Conservation (phyloP, 1,140 invertebrate species). For the Dreissena rostriformis region DNA sequence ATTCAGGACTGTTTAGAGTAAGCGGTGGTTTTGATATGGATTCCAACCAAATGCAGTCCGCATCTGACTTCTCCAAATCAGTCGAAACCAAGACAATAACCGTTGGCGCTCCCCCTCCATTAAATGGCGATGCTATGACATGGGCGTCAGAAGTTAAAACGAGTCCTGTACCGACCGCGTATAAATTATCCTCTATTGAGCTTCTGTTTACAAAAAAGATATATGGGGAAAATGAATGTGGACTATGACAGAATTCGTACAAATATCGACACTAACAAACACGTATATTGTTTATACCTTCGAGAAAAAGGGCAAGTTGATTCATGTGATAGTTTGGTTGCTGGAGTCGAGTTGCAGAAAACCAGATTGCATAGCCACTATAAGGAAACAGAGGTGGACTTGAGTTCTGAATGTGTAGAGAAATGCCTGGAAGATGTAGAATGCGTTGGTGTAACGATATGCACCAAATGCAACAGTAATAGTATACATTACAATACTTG, state of each 20-base stretch:
- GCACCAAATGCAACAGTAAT: background rate
- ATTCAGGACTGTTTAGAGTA: constrained; percentile 1
- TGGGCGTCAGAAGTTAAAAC: constrained; percentile 49
- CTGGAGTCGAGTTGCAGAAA: constrained; percentile 18
- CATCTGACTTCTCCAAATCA: constrained; percentile 12
- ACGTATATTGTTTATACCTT: constrained; percentile 28
- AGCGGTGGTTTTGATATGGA: constrained; percentile 29
- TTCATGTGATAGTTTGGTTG: constrained; percentile 10
- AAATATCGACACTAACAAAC: constrained; percentile 8
- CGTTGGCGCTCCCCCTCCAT: constrained; percentile 49
- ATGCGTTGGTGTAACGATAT: constrained; percentile 22
- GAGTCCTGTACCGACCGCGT: constrained; percentile 36
- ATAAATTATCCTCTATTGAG: constrained; percentile 26
- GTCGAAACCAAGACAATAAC: constrained; percentile 40
- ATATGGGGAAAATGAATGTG: constrained; percentile 27
- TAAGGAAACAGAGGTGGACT: background rate
- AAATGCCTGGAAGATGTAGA: background rate
- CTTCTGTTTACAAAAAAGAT: constrained; percentile 33
- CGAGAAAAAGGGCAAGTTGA: constrained; percentile 21
- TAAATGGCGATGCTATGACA: constrained; percentile 27
- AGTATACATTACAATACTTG: constrained; percentile 9
- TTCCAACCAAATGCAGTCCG: constrained; percentile 8
- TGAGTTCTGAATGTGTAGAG: background rate
- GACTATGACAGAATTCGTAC: constrained; percentile 34
- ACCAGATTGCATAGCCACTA: background rate